These are phyloP conservation scores for Trachelipus rathkii DNA, from an alignment of 1,140 invertebrate genomes.

Conservation along the genomic window DNA sequence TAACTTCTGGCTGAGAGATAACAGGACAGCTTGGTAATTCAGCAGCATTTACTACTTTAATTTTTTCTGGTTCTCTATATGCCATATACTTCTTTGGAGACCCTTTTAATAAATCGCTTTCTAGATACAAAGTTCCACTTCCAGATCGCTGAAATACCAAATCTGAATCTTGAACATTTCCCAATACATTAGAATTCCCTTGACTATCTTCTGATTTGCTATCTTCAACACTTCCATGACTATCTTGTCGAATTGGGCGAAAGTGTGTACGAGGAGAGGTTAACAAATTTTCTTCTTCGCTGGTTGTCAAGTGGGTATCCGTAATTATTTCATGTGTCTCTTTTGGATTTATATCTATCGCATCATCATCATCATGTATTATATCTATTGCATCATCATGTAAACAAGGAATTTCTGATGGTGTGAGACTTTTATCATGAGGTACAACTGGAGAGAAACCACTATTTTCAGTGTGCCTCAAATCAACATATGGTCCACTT, in stretches of 20 bases:
- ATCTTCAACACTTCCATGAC: slow-evolving; percentile 34
- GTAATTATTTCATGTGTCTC: background rate
- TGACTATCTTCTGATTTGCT: slow-evolving; percentile 60
- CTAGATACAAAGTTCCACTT: slow-evolving; percentile 50
- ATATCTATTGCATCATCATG: too few relatives aligned
- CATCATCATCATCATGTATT: background rate
- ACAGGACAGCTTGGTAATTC: background rate
- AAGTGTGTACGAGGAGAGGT: slow-evolving; percentile 70
- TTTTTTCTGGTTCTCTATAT: slow-evolving; percentile 51
- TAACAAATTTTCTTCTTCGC: slow-evolving; percentile 63
- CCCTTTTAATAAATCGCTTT: slow-evolving; percentile 48
- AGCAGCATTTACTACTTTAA: slow-evolving; percentile 16
- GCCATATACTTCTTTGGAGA: slow-evolving; percentile 56
- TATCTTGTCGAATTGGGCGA: slow-evolving; percentile 63
- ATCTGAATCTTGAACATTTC: slow-evolving; percentile 51
- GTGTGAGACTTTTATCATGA: slow-evolving; percentile 29
- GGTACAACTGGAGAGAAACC: slow-evolving; percentile 40
- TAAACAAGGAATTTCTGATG: slow-evolving; percentile 3
- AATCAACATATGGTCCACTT: slow-evolving; percentile 35
- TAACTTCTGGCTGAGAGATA: slow-evolving; percentile 22
- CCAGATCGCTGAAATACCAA: slow-evolving; percentile 51
- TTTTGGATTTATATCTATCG: background rate
- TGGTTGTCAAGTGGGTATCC: slow-evolving; percentile 8
- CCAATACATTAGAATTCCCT: slow-evolving; percentile 58
- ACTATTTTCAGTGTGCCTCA: slow-evolving; percentile 37